Conservation (phyloP, 2,888 invertebrate genomes). For the Sympetrum striolatum region DNA sequence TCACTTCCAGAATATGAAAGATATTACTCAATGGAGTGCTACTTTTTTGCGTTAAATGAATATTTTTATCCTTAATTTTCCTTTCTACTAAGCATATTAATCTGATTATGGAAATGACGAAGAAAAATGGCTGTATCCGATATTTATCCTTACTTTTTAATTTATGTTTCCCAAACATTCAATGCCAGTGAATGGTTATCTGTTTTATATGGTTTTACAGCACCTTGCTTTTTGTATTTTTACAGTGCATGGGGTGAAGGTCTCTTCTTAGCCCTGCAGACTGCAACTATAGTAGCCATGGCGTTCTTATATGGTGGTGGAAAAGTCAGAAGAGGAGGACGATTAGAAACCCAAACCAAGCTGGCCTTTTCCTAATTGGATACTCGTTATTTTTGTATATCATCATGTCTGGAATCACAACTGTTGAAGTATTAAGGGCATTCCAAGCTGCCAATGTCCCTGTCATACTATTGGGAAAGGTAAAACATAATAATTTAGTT, state of each 20-base stretch:
- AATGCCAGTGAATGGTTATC: too few species aligned
- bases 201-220: too few species aligned
- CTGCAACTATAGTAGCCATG: conserved; percentile 81
- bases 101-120: too few species aligned
- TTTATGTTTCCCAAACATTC: too few species aligned
- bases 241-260: conserved; percentile 95
- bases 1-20: too few species aligned
- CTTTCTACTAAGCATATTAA: too few species aligned
- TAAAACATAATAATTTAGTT: conserved; percentile 56
- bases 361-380: conserved; percentile 68
- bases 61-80: too few species aligned
- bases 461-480: conserved; percentile 86
- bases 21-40: too few species aligned
- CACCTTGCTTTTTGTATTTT: conserved; percentile 47
- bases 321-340: conserved; percentile 55
- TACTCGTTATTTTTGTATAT: conserved; percentile 69
- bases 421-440: conserved; percentile 77
- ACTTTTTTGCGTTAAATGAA: too few species aligned
- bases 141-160: too few species aligned
- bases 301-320: conserved; percentile 76
- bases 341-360: conserved; percentile 58
- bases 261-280: conserved; percentile 89
- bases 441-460: conserved; percentile 87
- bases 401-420: conserved; percentile 76
- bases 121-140: too few species aligned